Evolutionary conservation across 2,888 invertebrate genomes (phyloP).

Genomic region (Abrostola triplasia): DNA sequence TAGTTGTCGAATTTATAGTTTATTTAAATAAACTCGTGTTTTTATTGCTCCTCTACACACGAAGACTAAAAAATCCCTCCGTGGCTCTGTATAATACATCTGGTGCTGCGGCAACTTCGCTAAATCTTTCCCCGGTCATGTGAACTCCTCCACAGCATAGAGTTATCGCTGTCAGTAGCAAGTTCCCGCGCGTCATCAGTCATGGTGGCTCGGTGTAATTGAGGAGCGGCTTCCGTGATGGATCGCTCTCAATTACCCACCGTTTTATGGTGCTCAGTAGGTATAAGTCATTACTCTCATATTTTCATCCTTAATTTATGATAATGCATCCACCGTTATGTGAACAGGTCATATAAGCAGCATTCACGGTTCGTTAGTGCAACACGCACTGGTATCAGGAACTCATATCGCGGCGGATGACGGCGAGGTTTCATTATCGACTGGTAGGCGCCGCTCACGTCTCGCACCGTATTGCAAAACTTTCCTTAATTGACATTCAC

Average conservation of each 20-base stretch:
- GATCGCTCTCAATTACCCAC: constrained; percentile 37
- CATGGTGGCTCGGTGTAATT: constrained; percentile 51
- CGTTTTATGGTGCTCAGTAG: constrained; percentile 26
- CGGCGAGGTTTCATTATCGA: constrained; percentile 69
- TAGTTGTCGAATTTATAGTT: too few relatives aligned
- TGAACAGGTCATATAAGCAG: neutral
- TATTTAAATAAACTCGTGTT: too few relatives aligned
- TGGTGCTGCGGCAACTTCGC: neutral
- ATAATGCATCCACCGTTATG: neutral
- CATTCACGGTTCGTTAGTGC: neutral
- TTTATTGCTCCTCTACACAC: too few relatives aligned
- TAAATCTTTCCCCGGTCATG: constrained; percentile 9
- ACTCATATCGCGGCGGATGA: constrained; percentile 59
- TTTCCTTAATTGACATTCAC: constrained; percentile 76
- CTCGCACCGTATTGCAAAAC: constrained; percentile 68
- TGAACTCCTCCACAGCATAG: constrained; percentile 15
- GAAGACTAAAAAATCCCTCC: too few relatives aligned
- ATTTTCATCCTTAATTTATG: constrained; percentile 22
- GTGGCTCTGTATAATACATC: neutral
- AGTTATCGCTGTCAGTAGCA: constrained; percentile 21
- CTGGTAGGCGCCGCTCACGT: constrained; percentile 53
- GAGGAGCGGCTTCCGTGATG: constrained; percentile 45
- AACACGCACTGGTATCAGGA: constrained; percentile 56
- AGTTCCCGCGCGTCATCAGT: constrained; percentile 45
- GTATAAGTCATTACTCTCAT: constrained; percentile 39